A percentile compares a stretch with the other conserved stretches of the same genome.
phyloP scores from a whole-genome alignment of 2,797 vertebrate genomes.

The Chaetodon trifasciatus region DNA sequence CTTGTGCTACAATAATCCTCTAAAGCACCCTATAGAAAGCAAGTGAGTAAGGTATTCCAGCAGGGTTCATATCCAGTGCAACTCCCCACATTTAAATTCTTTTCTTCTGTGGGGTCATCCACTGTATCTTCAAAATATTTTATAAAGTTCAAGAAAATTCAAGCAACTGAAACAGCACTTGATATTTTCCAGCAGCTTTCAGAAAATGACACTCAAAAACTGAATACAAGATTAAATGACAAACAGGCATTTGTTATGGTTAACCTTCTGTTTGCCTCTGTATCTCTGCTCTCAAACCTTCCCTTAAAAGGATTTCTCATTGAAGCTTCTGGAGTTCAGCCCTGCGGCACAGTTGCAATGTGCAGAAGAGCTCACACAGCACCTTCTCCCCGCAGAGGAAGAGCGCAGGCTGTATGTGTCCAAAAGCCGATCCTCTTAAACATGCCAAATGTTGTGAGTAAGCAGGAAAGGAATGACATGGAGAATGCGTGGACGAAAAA shows the following conservation, averaged over 20 bases:
- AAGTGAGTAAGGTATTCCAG: slow-evolving; percentile 5
- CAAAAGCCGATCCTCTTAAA: slow-evolving; percentile 71
- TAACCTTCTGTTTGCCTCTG: slow-evolving; percentile 33
- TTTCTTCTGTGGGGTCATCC: slow-evolving; percentile 14
- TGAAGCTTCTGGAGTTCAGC: slow-evolving; percentile 50
- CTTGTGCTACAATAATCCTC: slow-evolving; percentile 20
- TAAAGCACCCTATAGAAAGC: slow-evolving; percentile 5
- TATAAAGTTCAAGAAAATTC: slow-evolving; percentile 26
- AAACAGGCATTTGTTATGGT: slow-evolving; percentile 39
- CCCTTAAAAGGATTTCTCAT: slow-evolving; percentile 58
- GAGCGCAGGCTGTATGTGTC: slow-evolving; percentile 39
- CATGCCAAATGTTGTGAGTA: slow-evolving; percentile 39
- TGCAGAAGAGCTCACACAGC: slow-evolving; percentile 63
- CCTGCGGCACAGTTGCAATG: slow-evolving; percentile 42
- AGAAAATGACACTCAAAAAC: slow-evolving; percentile 8
- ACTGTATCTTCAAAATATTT: slow-evolving; percentile 16
- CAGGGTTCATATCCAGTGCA: slow-evolving; percentile 47
- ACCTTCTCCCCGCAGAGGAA: slow-evolving; percentile 50
- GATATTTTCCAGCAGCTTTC: slow-evolving; percentile 23
- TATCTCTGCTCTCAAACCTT: slow-evolving; percentile 34
- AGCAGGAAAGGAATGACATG: slow-evolving; percentile 52
- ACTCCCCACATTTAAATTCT: slow-evolving; percentile 21
- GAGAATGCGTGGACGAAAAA: slow-evolving; percentile 1
- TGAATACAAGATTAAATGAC: slow-evolving; percentile 32
- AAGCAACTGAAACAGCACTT: not conserved